Evolutionary conservation across 2,797 vertebrate species (phyloP).

Genomic region (Bradypodion pumilum): DNA sequence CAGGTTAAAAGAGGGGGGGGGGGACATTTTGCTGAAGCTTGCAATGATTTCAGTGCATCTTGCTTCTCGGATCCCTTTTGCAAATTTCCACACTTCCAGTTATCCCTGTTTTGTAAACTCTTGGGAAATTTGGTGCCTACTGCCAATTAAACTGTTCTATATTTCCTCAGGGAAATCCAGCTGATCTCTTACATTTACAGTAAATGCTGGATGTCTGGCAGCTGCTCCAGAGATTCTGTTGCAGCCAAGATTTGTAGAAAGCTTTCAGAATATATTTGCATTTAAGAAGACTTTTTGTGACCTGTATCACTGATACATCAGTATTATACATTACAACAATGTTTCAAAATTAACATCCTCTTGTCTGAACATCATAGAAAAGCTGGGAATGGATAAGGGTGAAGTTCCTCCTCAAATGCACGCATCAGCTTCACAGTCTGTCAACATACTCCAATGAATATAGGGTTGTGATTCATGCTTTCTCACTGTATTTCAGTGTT

Average conservation of each 20-base stretch:
- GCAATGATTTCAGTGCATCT: too few species aligned
- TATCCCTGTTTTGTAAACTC: not conserved
- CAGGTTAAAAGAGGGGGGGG: not conserved
- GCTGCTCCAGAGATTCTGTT: not conserved
- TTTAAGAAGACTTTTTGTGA: not conserved
- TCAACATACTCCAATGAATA: not conserved
- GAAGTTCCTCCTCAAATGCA: not conserved
- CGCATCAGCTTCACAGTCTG: fast-evolving
- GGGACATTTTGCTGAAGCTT: too few species aligned
- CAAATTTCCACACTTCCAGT: not conserved
- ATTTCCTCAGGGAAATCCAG: not conserved
- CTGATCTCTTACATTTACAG: not conserved
- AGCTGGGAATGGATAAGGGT: not conserved
- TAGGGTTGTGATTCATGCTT: not conserved
- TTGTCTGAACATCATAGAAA: not conserved
- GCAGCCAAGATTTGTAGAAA: not conserved
- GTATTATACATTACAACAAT: not conserved
- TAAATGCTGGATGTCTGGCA: not conserved
- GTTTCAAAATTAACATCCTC: not conserved
- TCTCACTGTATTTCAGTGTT: not conserved
- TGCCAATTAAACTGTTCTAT: not conserved
- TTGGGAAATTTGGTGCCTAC: not conserved
- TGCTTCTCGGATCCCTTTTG: not conserved
- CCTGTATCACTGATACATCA: not conserved
- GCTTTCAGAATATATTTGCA: not conserved